These are phyloP conservation scores for Centruroides sculpturatus DNA, from an alignment of 1,140 invertebrate species.

Conservation along the genomic window DNA sequence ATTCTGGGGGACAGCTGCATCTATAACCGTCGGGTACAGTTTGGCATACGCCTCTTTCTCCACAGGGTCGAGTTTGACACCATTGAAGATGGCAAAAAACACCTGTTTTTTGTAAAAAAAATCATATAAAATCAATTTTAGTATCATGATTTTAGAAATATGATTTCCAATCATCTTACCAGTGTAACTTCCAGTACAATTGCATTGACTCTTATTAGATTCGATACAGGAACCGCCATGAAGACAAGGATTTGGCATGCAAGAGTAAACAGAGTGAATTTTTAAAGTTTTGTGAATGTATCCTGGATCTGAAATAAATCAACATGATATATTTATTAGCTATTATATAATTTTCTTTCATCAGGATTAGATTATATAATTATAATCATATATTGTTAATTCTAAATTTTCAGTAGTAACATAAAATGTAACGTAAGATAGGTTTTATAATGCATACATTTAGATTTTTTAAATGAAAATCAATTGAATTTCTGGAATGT, in stretches of 20 bases:
- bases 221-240: slow-evolving; percentile 45
- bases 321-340: too few relatives aligned
- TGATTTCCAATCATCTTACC: slow-evolving; percentile 14
- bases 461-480: too few relatives aligned
- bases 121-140: neutral
- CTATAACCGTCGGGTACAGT: slow-evolving; percentile 33
- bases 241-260: slow-evolving; percentile 50
- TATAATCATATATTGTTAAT: too few relatives aligned
- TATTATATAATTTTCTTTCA: too few relatives aligned
- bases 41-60: slow-evolving; percentile 47
- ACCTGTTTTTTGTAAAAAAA: slow-evolving; percentile 23
- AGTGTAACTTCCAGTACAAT: slow-evolving; percentile 41
- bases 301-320: neutral
- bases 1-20: slow-evolving; percentile 41
- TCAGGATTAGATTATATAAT: too few relatives aligned
- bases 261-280: slow-evolving; percentile 27
- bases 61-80: slow-evolving; percentile 52
- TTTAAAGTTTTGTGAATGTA: neutral
- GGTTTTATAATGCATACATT: too few relatives aligned
- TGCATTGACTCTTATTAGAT: slow-evolving; percentile 37
- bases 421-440: too few relatives aligned
- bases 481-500: too few relatives aligned
- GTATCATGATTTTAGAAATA: neutral
- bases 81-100: slow-evolving; percentile 50
- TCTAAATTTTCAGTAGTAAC: too few relatives aligned